Base-by-base conservation (phyloP, 2,797 vertebrate species). In the Pteropus rufus region DNA sequence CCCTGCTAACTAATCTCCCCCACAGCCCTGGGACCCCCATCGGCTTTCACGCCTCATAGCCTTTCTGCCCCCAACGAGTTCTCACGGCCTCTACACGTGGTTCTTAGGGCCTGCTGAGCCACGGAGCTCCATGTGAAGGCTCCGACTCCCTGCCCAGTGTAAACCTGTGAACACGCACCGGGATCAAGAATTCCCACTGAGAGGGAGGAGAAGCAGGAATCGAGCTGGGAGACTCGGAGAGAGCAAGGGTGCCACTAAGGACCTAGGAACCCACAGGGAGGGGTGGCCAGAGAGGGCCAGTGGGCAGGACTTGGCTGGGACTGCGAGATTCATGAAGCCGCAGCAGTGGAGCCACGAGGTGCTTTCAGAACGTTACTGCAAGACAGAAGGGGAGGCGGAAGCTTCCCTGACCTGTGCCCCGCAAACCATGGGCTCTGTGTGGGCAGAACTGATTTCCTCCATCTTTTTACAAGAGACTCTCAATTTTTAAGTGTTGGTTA, bases 361-460 rank as follows among this genome's bases (percentile, higher is more conserved):
- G 8, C 70, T 58, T 49, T 49, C 2, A 18, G 67, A 92, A 29
- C 2, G 1, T 46, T 7, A 1, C 29, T 16, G 21, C 5, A 5
- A 16, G 90, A 46, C 23, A 14, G 16, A 31, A 52, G 24, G 2
- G 29, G 46, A 29, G 24, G 18, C 18, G 39, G 21, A 10, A 58
- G 56, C 21, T 23, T 24, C 39, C 26, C 6, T 1, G 64, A 39
- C n/a, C 0, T 9, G 26, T 41, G 46, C 18, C 64, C n/a, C 36
- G 16, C 21, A 52, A 62, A 41, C 16, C 23, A 26, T 2, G 5
- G 46, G 29, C 2, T 7, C 5, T 19, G 9, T n/a, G n/a, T 49
- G 56, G 79, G 56, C 62, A 80, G 34, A 92, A 60, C 18, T 62
- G 62, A 36, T 70, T 93, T 83, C 89, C 67, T 46, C 36, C 26